Percentiles rank a stretch among this genome's conserved stretches.
phyloP scores from a whole-genome alignment of 2,888 invertebrate genomes.

The Icerya purchasi region DNA sequence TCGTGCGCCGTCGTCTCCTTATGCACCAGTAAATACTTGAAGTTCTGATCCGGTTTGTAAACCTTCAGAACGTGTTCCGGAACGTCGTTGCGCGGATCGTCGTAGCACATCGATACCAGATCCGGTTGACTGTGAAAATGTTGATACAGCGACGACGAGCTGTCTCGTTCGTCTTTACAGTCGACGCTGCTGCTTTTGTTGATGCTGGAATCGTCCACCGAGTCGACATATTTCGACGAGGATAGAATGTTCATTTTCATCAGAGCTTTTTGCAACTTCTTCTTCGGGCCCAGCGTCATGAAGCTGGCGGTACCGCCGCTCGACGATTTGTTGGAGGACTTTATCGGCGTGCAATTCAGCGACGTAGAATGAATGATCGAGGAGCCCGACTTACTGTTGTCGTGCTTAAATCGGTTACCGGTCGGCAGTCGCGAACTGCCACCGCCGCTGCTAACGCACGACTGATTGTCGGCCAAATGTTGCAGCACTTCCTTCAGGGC shows the following conservation, averaged over 20 bases:
- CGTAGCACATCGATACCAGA: conserved; percentile 48
- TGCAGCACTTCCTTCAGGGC: conserved; percentile 22
- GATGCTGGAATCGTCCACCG: background rate
- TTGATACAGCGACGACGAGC: conserved; percentile 18
- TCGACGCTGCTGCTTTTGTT: conserved; percentile 25
- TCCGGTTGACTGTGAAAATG: conserved; percentile 81
- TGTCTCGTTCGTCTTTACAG: conserved; percentile 22
- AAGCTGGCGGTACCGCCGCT: conserved; percentile 27
- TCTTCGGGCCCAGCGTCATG: conserved; percentile 73
- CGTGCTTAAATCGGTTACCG: conserved; percentile 16
- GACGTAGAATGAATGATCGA: conserved; percentile 7
- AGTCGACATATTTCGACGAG: conserved; percentile 30
- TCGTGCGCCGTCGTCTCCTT: conserved; percentile 50
- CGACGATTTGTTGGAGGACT: conserved; percentile 15
- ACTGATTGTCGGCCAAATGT: background rate
- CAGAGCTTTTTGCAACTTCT: conserved; percentile 59
- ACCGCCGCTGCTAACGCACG: background rate
- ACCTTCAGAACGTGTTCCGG: conserved; percentile 95
- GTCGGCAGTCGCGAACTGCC: too few species aligned
- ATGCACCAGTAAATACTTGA: conserved; percentile 88
- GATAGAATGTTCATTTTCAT: conserved; percentile 77
- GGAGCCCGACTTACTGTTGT: background rate
- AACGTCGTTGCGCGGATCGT: conserved; percentile 69
- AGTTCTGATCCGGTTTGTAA: conserved; percentile 88
- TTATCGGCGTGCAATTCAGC: conserved; percentile 16